phyloP scores from a whole-genome alignment of 2,888 invertebrate species.

The Amphimallon solstitiale region DNA sequence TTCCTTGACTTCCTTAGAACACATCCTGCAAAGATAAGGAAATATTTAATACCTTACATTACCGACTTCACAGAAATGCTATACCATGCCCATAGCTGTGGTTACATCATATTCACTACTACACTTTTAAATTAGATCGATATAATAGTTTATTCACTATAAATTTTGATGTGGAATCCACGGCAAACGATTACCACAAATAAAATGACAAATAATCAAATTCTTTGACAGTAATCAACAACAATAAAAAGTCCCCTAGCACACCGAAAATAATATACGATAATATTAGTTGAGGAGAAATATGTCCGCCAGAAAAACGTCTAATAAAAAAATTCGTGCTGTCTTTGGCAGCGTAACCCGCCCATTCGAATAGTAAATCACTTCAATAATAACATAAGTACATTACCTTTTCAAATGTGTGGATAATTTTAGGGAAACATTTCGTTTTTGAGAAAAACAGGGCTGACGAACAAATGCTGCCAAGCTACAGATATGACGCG shows the following conservation, averaged over 20 bases:
- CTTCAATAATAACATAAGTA: constrained; percentile 37
- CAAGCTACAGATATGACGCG: constrained; percentile 55
- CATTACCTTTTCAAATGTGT: constrained; percentile 59
- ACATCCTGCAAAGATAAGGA: constrained; percentile 53
- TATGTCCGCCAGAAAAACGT: constrained; percentile 46
- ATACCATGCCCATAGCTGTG: constrained; percentile 26
- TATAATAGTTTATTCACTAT: neutral
- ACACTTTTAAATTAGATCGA: constrained; percentile 9
- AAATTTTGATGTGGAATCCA: neutral
- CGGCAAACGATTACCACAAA: constrained; percentile 11
- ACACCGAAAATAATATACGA: constrained; percentile 45
- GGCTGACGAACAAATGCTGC: constrained; percentile 65
- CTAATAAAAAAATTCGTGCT: constrained; percentile 26
- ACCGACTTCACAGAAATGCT: neutral
- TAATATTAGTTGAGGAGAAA: constrained; percentile 37
- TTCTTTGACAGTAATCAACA: constrained; percentile 41
- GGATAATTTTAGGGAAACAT: constrained; percentile 62
- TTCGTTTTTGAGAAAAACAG: constrained; percentile 62
- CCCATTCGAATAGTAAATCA: neutral
- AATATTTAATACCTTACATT: constrained; percentile 2
- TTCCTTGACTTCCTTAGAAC: constrained; percentile 48
- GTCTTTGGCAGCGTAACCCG: neutral
- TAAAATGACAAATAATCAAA: constrained; percentile 27
- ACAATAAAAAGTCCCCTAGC: constrained; percentile 54
- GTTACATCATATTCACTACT: constrained; percentile 31